These are phyloP conservation scores for Acanthisitta chloris DNA, from an alignment of 2,113 vertebrate genomes.

Conservation along the genomic window DNA sequence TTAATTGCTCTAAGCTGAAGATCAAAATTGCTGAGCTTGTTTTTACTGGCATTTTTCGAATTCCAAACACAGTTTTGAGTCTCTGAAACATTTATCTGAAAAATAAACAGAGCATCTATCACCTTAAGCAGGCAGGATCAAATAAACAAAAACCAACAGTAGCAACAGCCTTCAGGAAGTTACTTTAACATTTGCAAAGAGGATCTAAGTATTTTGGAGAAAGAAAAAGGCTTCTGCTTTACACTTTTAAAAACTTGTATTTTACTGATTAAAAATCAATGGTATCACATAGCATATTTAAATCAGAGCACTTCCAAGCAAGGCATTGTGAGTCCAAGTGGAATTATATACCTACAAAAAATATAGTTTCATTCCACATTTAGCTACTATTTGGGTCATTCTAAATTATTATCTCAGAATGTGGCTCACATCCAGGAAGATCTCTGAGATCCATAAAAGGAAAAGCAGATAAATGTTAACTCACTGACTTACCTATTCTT, in stretches of 20 bases:
- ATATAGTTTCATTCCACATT: not conserved
- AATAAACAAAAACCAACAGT: not conserved
- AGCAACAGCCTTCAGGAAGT: not conserved
- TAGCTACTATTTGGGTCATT: not conserved
- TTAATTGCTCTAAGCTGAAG: not conserved
- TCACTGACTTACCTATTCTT: not conserved
- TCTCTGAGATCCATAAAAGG: not conserved
- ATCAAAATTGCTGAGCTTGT: not conserved
- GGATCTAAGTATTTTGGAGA: not conserved
- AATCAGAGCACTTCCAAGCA: not conserved
- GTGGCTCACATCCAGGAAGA: not conserved
- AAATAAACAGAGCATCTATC: not conserved
- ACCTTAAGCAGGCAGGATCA: not conserved
- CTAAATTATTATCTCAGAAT: not conserved
- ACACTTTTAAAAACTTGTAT: not conserved
- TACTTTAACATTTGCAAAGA: not conserved
- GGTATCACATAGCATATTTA: not conserved
- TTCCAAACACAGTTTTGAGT: not conserved
- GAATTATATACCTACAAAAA: not conserved
- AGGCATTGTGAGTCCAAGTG: not conserved
- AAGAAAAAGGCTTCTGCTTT: not conserved
- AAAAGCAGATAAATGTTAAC: not conserved
- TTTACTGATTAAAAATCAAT: not conserved
- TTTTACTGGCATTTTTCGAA: not conserved
- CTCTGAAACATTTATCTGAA: not conserved